These are phyloP conservation scores for Mesoclemmys tuberculata DNA, from an alignment of 2,113 vertebrate species.

Conservation along the genomic window DNA sequence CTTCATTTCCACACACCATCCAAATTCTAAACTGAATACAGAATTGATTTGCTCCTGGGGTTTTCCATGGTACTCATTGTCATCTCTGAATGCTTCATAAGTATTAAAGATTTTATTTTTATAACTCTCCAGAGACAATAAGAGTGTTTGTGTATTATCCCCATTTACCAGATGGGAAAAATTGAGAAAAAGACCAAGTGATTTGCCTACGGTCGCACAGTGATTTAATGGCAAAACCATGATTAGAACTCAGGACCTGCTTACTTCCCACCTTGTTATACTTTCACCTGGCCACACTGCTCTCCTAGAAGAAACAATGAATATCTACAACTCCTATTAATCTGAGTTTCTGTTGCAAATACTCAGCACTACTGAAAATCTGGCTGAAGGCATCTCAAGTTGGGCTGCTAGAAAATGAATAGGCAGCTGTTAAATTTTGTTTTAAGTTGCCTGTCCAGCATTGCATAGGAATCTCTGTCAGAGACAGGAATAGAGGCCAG, in stretches of 20 bases:
- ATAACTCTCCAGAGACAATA: too few species aligned
- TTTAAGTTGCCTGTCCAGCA: neutral
- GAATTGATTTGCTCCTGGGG: neutral
- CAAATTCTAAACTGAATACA: neutral
- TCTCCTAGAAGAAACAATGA: too few species aligned
- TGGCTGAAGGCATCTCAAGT: neutral
- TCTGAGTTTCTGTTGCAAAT: neutral
- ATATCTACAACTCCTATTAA: neutral
- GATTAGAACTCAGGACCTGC: neutral
- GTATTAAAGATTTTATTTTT: neutral
- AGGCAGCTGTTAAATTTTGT: neutral
- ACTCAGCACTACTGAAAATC: neutral
- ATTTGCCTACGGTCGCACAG: too few species aligned
- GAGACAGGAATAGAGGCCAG: too few species aligned
- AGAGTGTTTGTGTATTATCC: too few species aligned
- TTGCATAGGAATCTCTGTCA: too few species aligned
- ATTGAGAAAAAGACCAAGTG: neutral
- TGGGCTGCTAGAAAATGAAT: neutral
- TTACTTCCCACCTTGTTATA: neutral
- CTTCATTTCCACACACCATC: neutral
- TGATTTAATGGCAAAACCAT: neutral
- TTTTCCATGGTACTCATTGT: neutral
- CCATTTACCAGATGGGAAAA: neutral
- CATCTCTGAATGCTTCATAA: neutral
- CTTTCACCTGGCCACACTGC: neutral